Percentiles rank a stretch among this genome's conserved stretches.
These are phyloP conservation scores for Spizella passerina DNA, from an alignment of 2,797 vertebrate genomes.

Conservation along the genomic window DNA sequence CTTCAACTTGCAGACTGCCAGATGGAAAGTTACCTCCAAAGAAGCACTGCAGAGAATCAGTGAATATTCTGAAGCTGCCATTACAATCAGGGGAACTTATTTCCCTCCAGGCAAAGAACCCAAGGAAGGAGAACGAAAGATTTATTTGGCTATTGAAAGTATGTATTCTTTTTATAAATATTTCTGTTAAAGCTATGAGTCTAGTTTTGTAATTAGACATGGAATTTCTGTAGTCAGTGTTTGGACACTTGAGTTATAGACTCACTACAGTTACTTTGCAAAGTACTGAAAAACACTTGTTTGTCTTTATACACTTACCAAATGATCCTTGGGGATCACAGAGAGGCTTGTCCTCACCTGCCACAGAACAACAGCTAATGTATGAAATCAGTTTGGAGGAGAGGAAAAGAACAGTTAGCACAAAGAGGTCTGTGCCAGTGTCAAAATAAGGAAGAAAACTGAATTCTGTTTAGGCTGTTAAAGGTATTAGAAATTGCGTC, in stretches of 20 bases:
- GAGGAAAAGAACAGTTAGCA: neutral
- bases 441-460: neutral
- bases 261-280: neutral
- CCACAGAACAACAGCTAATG: neutral
- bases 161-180: constrained; percentile 57
- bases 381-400: neutral
- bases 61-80: constrained; percentile 98
- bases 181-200: neutral
- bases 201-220: neutral
- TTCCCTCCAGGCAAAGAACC: constrained; percentile 98
- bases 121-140: constrained; percentile 97
- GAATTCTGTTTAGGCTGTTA: neutral
- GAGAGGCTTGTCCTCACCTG: neutral
- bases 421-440: neutral
- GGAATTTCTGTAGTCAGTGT: neutral
- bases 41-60: constrained; percentile 97
- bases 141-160: constrained; percentile 99
- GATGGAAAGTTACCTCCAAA: constrained; percentile 99
- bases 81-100: constrained; percentile 98
- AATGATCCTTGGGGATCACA: neutral
- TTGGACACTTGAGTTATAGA: neutral
- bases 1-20: constrained; percentile 85
- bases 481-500: neutral
- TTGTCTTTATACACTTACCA: neutral
- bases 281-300: neutral